These are phyloP conservation scores for Neofelis nebulosa DNA, from an alignment of 2,113 vertebrate species.

Conservation along the genomic window DNA sequence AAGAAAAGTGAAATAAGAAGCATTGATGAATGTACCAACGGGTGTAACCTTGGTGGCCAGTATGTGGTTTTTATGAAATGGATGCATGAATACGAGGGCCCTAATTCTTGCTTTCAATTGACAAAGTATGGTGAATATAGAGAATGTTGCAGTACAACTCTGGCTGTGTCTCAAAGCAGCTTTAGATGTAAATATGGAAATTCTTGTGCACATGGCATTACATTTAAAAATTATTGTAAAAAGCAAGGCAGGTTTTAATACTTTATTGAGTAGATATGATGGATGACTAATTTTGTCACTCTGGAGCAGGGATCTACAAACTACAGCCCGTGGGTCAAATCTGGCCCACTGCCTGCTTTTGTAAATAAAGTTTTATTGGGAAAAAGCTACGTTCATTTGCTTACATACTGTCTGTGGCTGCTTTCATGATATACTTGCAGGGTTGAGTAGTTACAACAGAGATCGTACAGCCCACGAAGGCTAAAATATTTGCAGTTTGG, in stretches of 20 bases:
- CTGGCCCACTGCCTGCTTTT: neutral
- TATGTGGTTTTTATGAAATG: slow-evolving; percentile 59
- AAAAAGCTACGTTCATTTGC: neutral
- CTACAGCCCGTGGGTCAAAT: neutral
- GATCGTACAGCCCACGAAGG: neutral
- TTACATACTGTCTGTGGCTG: neutral
- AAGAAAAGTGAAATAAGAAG: neutral
- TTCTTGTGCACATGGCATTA: neutral
- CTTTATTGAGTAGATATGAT: neutral
- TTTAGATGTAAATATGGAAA: slow-evolving; percentile 62
- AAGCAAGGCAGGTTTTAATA: neutral
- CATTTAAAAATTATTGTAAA: neutral
- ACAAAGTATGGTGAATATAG: slow-evolving; percentile 59
- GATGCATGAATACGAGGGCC: slow-evolving; percentile 69
- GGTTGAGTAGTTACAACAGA: neutral
- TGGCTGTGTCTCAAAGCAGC: slow-evolving; percentile 31
- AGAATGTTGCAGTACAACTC: neutral
- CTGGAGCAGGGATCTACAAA: neutral
- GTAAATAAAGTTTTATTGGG: slow-evolving; percentile 52
- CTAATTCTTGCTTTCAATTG: slow-evolving; percentile 75
- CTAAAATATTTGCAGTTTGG: neutral
- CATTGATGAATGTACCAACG: slow-evolving; percentile 5
- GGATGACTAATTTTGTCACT: neutral
- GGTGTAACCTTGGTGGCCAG: slow-evolving; percentile 59
- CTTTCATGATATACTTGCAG: neutral